Conservation (phyloP, 2,888 invertebrate species). For the Dryococelus australis region DNA sequence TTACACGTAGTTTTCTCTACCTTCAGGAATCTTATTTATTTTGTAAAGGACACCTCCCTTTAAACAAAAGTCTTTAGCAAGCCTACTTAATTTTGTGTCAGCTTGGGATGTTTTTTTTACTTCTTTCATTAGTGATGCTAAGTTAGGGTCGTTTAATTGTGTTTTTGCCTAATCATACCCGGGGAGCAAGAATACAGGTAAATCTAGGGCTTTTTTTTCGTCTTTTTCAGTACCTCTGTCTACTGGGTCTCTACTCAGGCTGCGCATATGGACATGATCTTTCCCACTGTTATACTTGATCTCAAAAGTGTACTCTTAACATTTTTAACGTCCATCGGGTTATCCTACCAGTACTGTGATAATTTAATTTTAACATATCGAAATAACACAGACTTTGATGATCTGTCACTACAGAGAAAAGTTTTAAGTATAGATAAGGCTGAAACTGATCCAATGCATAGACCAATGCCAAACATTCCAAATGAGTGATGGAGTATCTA, state of each 20-base stretch:
- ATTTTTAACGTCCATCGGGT: too few species aligned
- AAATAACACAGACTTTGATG: neutral
- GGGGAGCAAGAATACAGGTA: neutral
- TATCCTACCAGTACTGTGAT: too few species aligned
- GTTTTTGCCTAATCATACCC: neutral
- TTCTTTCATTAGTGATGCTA: too few species aligned
- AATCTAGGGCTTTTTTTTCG: neutral
- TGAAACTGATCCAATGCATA: neutral
- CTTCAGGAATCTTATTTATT: too few species aligned
- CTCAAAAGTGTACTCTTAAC: neutral
- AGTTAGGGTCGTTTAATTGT: too few species aligned
- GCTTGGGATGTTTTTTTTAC: too few species aligned
- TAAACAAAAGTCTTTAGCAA: too few species aligned
- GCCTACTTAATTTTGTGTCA: too few species aligned
- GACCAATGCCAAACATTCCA: neutral
- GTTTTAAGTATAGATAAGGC: neutral
- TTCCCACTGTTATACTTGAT: neutral
- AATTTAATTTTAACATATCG: too few species aligned
- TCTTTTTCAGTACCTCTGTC: neutral
- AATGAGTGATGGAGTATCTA: too few species aligned
- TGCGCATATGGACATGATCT: neutral
- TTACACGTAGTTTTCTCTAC: too few species aligned
- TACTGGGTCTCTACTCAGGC: neutral
- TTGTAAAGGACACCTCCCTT: too few species aligned
- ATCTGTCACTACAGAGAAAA: neutral